Conservation (phyloP, 2,113 vertebrate species). For the Elgaria multicarinata region DNA sequence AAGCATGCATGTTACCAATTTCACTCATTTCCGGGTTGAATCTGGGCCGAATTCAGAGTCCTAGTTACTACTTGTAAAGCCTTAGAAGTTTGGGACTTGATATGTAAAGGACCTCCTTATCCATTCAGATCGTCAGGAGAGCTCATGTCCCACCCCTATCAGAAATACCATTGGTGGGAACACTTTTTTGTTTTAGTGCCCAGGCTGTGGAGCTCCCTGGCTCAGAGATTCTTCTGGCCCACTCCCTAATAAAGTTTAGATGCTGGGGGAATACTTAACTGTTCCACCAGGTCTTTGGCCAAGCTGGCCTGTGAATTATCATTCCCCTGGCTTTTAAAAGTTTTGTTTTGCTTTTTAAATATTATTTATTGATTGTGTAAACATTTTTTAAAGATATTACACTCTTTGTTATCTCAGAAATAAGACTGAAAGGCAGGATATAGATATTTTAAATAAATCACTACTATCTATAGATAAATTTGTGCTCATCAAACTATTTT, state of each 20-base stretch:
- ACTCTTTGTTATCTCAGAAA: neutral
- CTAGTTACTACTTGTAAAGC: no score
- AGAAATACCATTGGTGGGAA: neutral
- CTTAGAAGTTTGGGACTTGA: no score
- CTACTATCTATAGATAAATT: accelerated
- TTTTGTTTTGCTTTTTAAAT: no score
- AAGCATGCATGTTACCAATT: no score
- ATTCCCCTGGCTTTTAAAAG: neutral
- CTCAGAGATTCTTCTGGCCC: neutral
- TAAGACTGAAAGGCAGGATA: neutral
- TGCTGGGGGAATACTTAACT: neutral
- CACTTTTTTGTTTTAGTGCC: no score
- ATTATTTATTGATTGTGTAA: neutral
- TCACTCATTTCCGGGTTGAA: no score
- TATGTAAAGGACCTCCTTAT: no score
- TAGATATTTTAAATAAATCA: neutral
- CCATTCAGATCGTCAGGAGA: no score
- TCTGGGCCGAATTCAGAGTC: no score
- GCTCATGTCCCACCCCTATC: neutral
- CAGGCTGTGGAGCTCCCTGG: neutral
- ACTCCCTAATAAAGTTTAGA: neutral
- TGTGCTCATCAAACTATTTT: neutral
- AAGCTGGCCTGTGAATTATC: neutral
- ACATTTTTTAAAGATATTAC: neutral
- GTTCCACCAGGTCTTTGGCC: neutral